Base-by-base conservation (phyloP, 2,888 invertebrate species). In the Lepidochrysops patricia region DNA sequence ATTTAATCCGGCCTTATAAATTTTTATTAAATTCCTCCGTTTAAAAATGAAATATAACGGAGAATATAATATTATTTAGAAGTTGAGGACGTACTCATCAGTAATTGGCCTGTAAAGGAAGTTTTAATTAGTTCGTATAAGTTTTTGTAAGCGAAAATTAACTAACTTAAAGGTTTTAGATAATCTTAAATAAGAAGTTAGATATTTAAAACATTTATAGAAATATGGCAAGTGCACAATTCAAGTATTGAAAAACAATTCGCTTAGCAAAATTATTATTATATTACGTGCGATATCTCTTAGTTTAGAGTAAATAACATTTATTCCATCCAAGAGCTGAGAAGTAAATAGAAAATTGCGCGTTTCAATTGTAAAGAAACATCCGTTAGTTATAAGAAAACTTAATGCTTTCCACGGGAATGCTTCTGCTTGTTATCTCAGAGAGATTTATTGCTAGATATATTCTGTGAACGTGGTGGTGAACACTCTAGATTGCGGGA, bases 311-410 rank as follows among this genome's bases (percentile, higher is more conserved):
- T n/a, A n/a, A 35, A 35, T 35, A 13, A 27, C 50, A 50, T 27
- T 27, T 12, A 48, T 23, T 26, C 3, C 26, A 23, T 25, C 25
- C 2, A 25, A 5, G 26, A 27, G n/a, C n/a, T 27, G 27, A n/a
- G 27, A 52, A 52, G 13, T 27, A 12, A 50, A 13, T 4, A 27
- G 50, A 6, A 50, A 50, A 27, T 50, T 50, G 26, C 26, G 2
- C 50, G 13, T 26, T 52, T n/a, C 5, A 27, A 27, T 52, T 52
- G 50, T 52, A 52, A 13, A 52, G 50, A 52, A 52, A 13, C 27
- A 52, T 52, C 50, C 37, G 37, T 37, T 29, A 27, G 52, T 52
- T 29, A 52, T 52, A 52, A 29, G 52, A 52, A 52, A 52, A 52
- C 52, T 52, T 15, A 52, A 52, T 27, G 29, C 52, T 52, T 52